Evolutionary conservation across 2,888 invertebrate genomes (phyloP).

Genomic region (Watsonalla binaria): DNA sequence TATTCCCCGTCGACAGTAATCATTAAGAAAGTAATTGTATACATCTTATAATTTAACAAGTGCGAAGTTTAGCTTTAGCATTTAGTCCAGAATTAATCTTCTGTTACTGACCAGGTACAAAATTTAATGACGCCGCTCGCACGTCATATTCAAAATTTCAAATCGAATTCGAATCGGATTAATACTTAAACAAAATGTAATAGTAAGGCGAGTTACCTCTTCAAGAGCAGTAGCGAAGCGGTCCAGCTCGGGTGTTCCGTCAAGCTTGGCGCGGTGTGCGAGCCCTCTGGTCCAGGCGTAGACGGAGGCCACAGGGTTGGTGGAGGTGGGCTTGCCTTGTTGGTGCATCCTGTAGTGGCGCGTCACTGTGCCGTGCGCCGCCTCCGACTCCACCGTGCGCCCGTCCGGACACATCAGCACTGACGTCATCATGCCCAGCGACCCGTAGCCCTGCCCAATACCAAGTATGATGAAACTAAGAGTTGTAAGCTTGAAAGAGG

Average conservation of each 20-base stretch:
- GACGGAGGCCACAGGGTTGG: constrained; percentile 94
- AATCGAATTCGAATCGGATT: too few relatives aligned
- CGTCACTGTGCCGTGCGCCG: constrained; percentile 95
- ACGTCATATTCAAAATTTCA: too few relatives aligned
- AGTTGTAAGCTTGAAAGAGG: too few relatives aligned
- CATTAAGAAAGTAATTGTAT: too few relatives aligned
- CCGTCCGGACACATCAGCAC: constrained; percentile 91
- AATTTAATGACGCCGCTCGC: too few relatives aligned
- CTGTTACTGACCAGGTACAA: too few relatives aligned
- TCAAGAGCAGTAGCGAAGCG: constrained; percentile 85
- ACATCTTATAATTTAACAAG: too few relatives aligned
- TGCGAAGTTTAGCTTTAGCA: too few relatives aligned
- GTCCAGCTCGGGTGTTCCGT: constrained; percentile 85
- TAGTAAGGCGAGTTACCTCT: constrained; percentile 52
- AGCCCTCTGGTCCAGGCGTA: constrained; percentile 95
- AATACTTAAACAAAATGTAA: too few relatives aligned
- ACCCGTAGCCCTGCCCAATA: constrained; percentile 81
- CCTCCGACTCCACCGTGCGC: constrained; percentile 93
- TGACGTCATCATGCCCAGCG: constrained; percentile 94
- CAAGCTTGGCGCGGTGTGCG: constrained; percentile 89
- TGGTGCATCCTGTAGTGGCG: constrained; percentile 93
- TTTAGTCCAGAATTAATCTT: too few relatives aligned
- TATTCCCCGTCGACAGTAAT: too few relatives aligned
- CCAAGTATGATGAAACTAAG: neutral
- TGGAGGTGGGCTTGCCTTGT: constrained; percentile 91